Base-by-base conservation (phyloP, 2,888 invertebrate genomes). In the Lagria hirta region DNA sequence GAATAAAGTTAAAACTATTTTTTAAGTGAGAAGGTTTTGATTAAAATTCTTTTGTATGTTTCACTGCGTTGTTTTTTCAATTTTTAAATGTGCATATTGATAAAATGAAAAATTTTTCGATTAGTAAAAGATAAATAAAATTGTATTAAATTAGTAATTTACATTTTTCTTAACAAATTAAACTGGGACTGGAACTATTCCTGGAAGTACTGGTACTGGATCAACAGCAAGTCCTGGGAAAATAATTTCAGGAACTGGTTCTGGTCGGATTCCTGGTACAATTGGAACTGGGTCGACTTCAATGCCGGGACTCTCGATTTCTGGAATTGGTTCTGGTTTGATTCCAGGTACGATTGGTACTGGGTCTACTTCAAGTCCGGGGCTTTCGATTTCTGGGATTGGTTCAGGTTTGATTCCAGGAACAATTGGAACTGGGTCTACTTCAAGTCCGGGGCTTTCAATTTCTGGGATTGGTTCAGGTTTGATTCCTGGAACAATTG, bases 221-320 rank as follows among this genome's bases (percentile, higher is more conserved):
- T 43, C 26, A 20, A 22, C 23, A 18, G 20, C 34, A 20, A 43
- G 16, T 13, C 10, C 36, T 6, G 43, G 36, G 6, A 6, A 16
- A 11, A 16, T 18, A 8, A 26, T 34, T 7, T 23, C 24, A 4
- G 34, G 34, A 4, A 23, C 7, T 12, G 22, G 24, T 29, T n/a
- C 7, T 6, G 27, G 27, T 27, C 14, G 12, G 1, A 27, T 15
- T 27, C 27, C 23, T 23, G 23, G 23, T 5, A 6, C 5, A n/a
- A 27, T 27, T 27, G 27, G 27, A 3, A 27, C 27, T 1, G 27
- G 27, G n/a, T 27, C 27, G 3, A 27, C 27, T 27, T 27, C 27
- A 7, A 27, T 8, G 12, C 14, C 27, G 2, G 27, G 27, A 2
- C 2, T 27, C 14, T 27, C 27, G 1, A 27, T 11, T 5, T 27